A percentile compares a stretch with the other conserved stretches of the same genome.
phyloP scores from a whole-genome alignment of 2,888 invertebrate species.

The Phalera bucephala region DNA sequence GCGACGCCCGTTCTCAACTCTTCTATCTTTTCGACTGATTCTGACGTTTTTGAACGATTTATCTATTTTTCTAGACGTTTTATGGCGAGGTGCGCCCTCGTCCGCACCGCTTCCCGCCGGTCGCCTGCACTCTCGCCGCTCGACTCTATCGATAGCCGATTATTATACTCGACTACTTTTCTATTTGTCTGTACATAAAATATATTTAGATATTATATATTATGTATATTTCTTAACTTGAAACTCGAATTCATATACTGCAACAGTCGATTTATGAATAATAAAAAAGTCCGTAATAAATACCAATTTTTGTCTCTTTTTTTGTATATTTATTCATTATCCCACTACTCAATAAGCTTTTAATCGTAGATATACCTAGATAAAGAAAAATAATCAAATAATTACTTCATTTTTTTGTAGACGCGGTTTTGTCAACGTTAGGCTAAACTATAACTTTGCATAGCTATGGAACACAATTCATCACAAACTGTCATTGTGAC shows the following conservation, averaged over 20 bases:
- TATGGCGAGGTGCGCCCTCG: conserved; percentile 81
- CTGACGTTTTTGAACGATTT: conserved; percentile 83
- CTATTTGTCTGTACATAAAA: conserved; percentile 83
- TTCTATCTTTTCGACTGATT: conserved; percentile 79
- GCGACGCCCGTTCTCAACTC: conserved; percentile 54
- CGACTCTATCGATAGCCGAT: conserved; percentile 81
- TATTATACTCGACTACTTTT: conserved; percentile 82
- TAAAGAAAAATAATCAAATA: no score
- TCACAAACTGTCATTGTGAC: no score
- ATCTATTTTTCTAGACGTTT: conserved; percentile 83
- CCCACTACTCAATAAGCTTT: conserved; percentile 3
- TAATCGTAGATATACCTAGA: no score
- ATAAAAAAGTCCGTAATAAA: conserved; percentile 61
- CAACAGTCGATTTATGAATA: conserved; percentile 82
- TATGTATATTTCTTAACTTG: conserved; percentile 82
- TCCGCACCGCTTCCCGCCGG: conserved; percentile 80
- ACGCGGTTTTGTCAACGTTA: no score
- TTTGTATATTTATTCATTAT: conserved; percentile 35
- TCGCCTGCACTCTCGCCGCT: conserved; percentile 81
- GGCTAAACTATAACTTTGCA: no score
- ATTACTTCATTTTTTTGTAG: no score
- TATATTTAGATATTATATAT: conserved; percentile 81
- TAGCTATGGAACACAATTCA: no score
- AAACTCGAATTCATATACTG: conserved; percentile 81
- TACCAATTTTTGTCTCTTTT: conserved; percentile 33